Conservation (phyloP, 1,140 invertebrate species). For the Gyrodactylus bullatarudis region DNA sequence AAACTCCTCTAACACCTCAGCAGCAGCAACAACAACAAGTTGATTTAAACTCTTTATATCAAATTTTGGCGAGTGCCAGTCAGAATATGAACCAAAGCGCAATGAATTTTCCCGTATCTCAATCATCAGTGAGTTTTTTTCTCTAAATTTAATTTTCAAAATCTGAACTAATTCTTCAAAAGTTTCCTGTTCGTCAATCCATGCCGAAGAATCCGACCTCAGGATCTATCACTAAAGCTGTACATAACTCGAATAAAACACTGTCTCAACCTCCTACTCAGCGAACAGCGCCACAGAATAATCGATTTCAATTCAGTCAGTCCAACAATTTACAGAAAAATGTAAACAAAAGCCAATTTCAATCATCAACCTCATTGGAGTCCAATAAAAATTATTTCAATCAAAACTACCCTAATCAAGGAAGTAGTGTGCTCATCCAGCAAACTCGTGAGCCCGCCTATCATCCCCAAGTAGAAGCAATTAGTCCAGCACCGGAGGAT, state of each 20-base stretch:
- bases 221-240: too few relatives aligned
- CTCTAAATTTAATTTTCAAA: not conserved
- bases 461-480: not conserved
- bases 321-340: not conserved
- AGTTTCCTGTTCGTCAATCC: too few relatives aligned
- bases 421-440: not conserved
- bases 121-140: not conserved
- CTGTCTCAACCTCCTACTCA: too few relatives aligned
- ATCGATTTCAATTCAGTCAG: too few relatives aligned
- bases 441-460: not conserved
- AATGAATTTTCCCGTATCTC: not conserved
- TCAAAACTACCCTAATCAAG: not conserved
- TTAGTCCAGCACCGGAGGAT: not conserved
- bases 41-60: not conserved
- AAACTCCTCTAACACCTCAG: not conserved
- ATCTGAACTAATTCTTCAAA: not conserved
- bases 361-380: too few relatives aligned
- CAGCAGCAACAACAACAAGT: not conserved
- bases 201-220: too few relatives aligned
- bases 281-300: too few relatives aligned
- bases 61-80: not conserved
- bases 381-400: too few relatives aligned
- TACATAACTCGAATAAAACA: too few relatives aligned
- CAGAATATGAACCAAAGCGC: not conserved
- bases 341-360: not conserved